Base-by-base conservation (phyloP, 2,888 invertebrate species). In the Diarsia rubi region DNA sequence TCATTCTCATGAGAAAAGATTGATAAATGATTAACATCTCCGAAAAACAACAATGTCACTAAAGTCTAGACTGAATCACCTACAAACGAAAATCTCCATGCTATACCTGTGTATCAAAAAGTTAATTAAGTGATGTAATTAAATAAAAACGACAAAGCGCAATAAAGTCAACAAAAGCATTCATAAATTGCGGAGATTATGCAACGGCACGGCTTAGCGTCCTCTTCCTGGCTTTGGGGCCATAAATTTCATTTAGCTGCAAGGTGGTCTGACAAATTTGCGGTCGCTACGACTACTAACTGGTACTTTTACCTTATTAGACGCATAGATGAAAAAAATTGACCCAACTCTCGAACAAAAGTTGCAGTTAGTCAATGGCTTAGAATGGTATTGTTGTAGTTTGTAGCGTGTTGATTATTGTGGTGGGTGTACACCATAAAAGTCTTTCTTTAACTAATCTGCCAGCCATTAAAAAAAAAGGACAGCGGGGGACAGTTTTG, bases 191-290 rank as follows among this genome's bases (percentile, higher is more conserved):
- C 92, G 88, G 87, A 93, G 94, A 96, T 96, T 96, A 96, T 95
- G 96, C 95, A 95, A 94, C 92, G 91, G 93, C 95, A 95, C 94
- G 95, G 94, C 91, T 94, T 90, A 93, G 92, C 92, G 93, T 94
- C 93, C 92, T 93, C 93, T 94, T 94, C 94, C 95, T 93, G 94
- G 93, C 94, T 95, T 93, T 92, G 89, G 90, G 91, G 91, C 93
- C 93, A 95, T 96, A 96, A 95, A 96, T 96, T 94, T 94, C 91
- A 93, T 94, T 93, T 93, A 91, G 92, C 94, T 93, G 95, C 95
- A 95, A 96, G 96, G 96, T 96, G 96, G 96, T 95, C 96, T 94
- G 95, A 95, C 96, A 96, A 96, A 96, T 96, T 96, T 96, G 96
- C 96, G 95, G 96, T 95, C 91, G 93, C 82, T 85, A 83, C 91